phyloP scores from a whole-genome alignment of 2,888 invertebrate species.

The Nomada fabriciana region DNA sequence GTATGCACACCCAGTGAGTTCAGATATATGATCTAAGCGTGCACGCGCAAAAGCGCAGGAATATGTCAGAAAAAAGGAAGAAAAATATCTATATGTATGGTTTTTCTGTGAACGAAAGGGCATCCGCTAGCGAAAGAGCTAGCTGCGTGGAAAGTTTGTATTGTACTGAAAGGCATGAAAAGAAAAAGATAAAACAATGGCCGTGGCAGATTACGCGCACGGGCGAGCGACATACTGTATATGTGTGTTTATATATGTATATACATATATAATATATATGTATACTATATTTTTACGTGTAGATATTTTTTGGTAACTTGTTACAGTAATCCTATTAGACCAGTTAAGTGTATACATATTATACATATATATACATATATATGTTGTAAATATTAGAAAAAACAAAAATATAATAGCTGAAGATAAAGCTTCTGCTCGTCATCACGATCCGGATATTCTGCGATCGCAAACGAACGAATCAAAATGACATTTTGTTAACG shows the following conservation, averaged over 20 bases:
- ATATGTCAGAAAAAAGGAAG: not conserved
- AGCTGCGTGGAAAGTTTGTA: conserved; percentile 23
- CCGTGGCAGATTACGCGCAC: conserved; percentile 37
- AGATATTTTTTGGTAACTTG: conserved; percentile 83
- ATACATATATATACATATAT: conserved; percentile 45
- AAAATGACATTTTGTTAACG: conserved; percentile 33
- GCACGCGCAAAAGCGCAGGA: conserved; percentile 44
- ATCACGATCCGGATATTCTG: conserved; percentile 40
- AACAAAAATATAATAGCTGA: conserved; percentile 47
- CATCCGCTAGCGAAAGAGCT: conserved; percentile 41
- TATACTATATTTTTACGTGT: conserved; percentile 79
- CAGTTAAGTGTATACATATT: conserved; percentile 61
- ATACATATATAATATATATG: conserved; percentile 54
- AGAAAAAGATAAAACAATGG: not conserved
- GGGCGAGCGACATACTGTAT: conserved; percentile 51
- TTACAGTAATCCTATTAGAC: conserved; percentile 72
- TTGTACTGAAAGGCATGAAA: conserved; percentile 25
- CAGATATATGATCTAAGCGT: conserved; percentile 46
- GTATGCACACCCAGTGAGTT: too few species aligned
- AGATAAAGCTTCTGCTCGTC: conserved; percentile 37
- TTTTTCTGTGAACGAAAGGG: conserved; percentile 47
- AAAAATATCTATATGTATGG: conserved; percentile 17
- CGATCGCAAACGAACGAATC: conserved; percentile 2
- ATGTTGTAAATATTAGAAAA: conserved; percentile 66
- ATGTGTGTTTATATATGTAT: conserved; percentile 67